Base-by-base conservation (phyloP, 2,888 invertebrate genomes). In the Eilema sororculum region DNA sequence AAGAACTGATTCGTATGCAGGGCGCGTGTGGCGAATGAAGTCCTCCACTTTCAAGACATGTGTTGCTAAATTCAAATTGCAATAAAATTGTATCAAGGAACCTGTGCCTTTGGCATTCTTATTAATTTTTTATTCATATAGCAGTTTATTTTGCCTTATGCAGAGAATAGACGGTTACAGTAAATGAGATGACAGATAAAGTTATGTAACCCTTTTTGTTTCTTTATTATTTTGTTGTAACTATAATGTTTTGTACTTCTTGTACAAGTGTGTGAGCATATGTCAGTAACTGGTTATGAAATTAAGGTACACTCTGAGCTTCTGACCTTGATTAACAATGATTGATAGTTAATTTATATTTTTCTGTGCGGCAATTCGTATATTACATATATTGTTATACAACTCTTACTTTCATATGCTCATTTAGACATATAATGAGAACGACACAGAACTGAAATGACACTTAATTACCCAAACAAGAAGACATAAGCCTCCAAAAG, bases 1-100 rank as follows among this genome's bases (percentile, higher is more conserved):
- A 90, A 87, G 83, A 71, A 72, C 85, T 90, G 80, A 90, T 93
- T 92, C 87, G 90, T 92, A 93, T 93, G 88, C 92, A 84, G 79
- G 78, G 79, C 82, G 85, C 85, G 90, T 88, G 76, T 76, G 76
- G 70, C 73, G 86, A 87, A 89, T 89, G 86, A 85, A 87, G 81
- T 84, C 84, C 74, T 80, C 78, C 77, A 79, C 84, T 84, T 84
- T 82, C 76, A 81, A 78, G 80, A 86, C 82, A 77, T 77, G 77
- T 84, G 78, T 84, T 82, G 79, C 74, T 76, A 80, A 83, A 84
- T 79, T 72, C 78, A 82, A 82, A 85, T 78, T 79, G 82, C 75
- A 66, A 80, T 72, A 76, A 80, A 80, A 76, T 79, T 74, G 78
- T 81, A 68, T 71, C 65, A 79, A 78, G 75, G 73, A 78, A 60